Conservation (phyloP, 2,797 vertebrate genomes). For the Podarcis lilfordi region DNA sequence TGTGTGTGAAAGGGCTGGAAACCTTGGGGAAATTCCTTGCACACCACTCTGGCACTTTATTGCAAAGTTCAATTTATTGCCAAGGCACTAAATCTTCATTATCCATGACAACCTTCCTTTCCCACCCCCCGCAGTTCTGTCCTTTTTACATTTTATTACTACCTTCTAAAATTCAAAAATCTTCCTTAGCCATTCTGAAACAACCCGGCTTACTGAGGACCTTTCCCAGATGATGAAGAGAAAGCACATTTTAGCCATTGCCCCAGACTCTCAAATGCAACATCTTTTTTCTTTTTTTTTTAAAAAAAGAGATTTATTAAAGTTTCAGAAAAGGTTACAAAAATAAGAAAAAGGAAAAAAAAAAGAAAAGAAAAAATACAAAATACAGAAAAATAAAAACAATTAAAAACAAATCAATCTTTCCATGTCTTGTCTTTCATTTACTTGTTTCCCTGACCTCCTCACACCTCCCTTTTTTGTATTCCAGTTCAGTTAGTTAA, state of each 20-base stretch:
- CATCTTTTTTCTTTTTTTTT: neutral
- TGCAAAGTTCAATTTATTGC: conserved; percentile 75
- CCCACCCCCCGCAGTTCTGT: conserved; percentile 38
- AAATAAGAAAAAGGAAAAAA: too few species aligned
- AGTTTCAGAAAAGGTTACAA: too few species aligned
- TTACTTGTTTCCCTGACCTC: too few species aligned
- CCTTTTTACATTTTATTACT: conserved; percentile 52
- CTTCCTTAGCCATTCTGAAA: conserved; percentile 42
- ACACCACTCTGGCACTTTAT: conserved; percentile 63
- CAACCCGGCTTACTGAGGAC: conserved; percentile 28
- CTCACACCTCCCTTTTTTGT: too few species aligned
- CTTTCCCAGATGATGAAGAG: conserved; percentile 4
- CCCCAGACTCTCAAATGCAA: neutral
- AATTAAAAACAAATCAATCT: too few species aligned
- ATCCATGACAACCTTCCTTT: conserved; percentile 54
- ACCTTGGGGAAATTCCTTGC: conserved; percentile 69
- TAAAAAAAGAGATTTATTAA: too few species aligned
- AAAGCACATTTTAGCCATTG: neutral
- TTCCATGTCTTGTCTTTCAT: too few species aligned
- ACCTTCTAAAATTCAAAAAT: conserved; percentile 49
- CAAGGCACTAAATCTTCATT: conserved; percentile 76
- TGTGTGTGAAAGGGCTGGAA: conserved; percentile 43
- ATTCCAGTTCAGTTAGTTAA: too few species aligned
- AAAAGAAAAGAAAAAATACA: too few species aligned
- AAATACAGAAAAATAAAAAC: too few species aligned